Percentiles rank a stretch among this genome's conserved stretches.
These are phyloP conservation scores for Uria aalge DNA, from an alignment of 2,113 vertebrate species.

Conservation along the genomic window DNA sequence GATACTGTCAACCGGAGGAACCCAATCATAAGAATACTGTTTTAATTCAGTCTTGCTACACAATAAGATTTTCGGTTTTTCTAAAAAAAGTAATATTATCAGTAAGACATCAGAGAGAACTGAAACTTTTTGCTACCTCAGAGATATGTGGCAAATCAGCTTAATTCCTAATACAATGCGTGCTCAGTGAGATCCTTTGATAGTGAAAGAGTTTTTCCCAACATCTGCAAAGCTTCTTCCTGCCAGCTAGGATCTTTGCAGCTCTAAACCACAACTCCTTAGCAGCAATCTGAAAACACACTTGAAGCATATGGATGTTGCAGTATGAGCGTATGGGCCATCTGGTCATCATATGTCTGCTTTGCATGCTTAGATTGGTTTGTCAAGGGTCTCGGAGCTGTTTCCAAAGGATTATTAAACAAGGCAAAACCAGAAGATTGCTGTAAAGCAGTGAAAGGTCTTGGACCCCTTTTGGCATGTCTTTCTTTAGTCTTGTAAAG, in stretches of 20 bases:
- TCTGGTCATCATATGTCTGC: slow-evolving; percentile 41
- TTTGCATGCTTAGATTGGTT: background rate
- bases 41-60: background rate
- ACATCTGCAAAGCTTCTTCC: background rate
- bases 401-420: background rate
- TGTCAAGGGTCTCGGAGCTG: background rate
- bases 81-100: too few species aligned
- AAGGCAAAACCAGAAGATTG: background rate
- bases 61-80: background rate
- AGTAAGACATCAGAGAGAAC: background rate
- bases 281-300: background rate
- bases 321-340: background rate
- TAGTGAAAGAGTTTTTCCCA: background rate
- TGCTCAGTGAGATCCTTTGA: background rate
- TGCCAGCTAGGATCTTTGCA: background rate
- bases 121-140: background rate
- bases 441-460: background rate
- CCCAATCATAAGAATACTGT: background rate
- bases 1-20: background rate
- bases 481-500: background rate
- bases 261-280: background rate
- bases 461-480: background rate
- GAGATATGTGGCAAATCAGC: background rate
- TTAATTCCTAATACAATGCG: background rate
- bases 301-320: slow-evolving; percentile 6